phyloP scores from a whole-genome alignment of 2,797 vertebrate genomes.

The Periophthalmus magnuspinnatus region DNA sequence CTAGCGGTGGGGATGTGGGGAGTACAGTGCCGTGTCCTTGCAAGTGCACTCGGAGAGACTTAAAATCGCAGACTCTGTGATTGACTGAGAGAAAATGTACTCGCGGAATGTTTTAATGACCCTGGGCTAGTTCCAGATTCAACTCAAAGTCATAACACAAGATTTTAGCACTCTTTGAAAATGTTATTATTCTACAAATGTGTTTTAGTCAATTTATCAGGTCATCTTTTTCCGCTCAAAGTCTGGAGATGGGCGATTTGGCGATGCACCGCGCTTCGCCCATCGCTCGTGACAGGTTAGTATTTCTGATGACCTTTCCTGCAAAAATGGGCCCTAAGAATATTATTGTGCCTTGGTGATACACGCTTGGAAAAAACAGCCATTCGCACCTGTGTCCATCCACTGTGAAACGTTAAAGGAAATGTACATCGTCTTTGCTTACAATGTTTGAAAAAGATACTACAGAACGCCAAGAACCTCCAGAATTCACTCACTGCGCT shows the following conservation, averaged over 20 bases:
- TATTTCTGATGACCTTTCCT: no score
- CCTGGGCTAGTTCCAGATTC: neutral
- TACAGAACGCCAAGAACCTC: no score
- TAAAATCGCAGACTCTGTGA: neutral
- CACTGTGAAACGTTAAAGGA: no score
- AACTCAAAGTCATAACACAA: neutral
- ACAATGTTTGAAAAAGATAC: no score
- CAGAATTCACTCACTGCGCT: no score
- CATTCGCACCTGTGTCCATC: no score
- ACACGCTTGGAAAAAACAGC: no score
- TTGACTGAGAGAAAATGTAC: conserved; percentile 5
- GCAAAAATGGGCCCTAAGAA: no score
- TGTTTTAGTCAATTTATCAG: conserved; percentile 49
- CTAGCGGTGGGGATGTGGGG: conserved; percentile 16
- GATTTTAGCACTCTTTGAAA: neutral
- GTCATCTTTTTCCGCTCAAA: neutral
- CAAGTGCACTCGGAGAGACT: neutral
- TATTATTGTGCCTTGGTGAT: no score
- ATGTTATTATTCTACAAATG: conserved; percentile 26
- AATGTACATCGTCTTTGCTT: no score
- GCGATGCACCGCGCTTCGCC: neutral
- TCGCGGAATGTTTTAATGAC: conserved; percentile 7
- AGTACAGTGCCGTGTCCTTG: conserved; percentile 20
- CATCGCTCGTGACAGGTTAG: neutral
- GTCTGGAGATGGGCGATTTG: neutral